Conservation (phyloP, 2,888 invertebrate species). For the Trissolcus brochymenae region DNA sequence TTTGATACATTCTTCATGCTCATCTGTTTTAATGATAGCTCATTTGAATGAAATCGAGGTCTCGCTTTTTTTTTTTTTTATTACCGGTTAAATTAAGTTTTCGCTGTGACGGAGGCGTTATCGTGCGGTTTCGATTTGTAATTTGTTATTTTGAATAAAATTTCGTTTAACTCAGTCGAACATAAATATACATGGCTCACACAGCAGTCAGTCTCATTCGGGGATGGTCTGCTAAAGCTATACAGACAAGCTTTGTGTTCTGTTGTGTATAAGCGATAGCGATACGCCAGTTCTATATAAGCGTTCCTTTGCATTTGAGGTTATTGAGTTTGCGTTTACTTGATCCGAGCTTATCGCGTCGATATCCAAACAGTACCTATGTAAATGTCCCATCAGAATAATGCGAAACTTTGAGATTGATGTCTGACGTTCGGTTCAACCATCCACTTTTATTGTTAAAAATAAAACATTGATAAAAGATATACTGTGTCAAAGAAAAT, state of each 20-base stretch:
- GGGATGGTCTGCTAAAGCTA: conserved; percentile 47
- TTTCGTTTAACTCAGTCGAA: conserved; percentile 35
- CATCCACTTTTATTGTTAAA: too few relatives aligned
- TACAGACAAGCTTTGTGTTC: conserved; percentile 52
- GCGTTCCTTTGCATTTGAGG: conserved; percentile 52
- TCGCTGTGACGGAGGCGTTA: not conserved
- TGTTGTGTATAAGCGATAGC: conserved; percentile 23
- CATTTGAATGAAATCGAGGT: too few relatives aligned
- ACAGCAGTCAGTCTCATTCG: conserved; percentile 39
- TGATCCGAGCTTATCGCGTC: conserved; percentile 54
- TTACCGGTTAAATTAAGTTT: not conserved
- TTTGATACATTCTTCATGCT: too few relatives aligned
- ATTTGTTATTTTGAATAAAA: conserved; percentile 42
- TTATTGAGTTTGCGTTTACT: conserved; percentile 58
- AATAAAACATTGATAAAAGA: too few relatives aligned
- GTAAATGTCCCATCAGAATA: conserved; percentile 36
- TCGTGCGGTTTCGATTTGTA: conserved; percentile 9
- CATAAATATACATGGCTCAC: conserved; percentile 17
- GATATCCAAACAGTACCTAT: conserved; percentile 49
- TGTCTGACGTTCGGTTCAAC: conserved; percentile 23
- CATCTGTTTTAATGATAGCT: too few relatives aligned
- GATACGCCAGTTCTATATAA: conserved; percentile 17
- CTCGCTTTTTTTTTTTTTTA: not conserved
- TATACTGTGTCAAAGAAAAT: too few relatives aligned
- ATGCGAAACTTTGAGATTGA: conserved; percentile 24